Conservation (phyloP, 2,888 invertebrate species). For the Caenorhabditis wallacei region DNA sequence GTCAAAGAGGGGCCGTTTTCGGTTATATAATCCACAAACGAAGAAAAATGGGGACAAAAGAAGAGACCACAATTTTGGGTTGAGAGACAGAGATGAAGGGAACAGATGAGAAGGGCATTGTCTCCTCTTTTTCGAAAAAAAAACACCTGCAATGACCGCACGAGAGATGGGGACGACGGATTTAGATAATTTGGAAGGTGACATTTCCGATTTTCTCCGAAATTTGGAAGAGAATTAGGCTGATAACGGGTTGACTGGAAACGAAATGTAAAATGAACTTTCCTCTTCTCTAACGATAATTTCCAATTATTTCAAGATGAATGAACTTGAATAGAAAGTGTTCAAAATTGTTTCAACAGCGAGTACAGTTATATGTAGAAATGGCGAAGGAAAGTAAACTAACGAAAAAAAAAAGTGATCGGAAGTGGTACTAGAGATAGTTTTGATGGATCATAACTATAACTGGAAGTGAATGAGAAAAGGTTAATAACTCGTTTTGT, state of each 20-base stretch:
- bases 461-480: constrained; percentile 41
- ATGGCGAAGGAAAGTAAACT: constrained; percentile 1
- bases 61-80: constrained; percentile 32
- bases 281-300: neutral
- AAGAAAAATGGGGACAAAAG: constrained; percentile 50
- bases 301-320: neutral
- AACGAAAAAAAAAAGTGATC: neutral
- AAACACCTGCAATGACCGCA: constrained; percentile 49
- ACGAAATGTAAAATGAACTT: constrained; percentile 2
- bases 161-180: constrained; percentile 1
- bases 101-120: constrained; percentile 37
- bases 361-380: neutral
- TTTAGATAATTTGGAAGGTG: neutral
- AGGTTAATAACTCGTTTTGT: constrained; percentile 38
- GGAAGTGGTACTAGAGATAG: constrained; percentile 22
- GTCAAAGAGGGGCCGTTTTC: constrained; percentile 7
- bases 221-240: too few species aligned
- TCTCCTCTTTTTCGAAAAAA: constrained; percentile 19
- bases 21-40: constrained; percentile 56
- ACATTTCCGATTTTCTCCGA: too few species aligned
- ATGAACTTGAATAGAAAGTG: neutral
- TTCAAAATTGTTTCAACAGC: neutral
- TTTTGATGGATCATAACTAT: constrained; percentile 31
- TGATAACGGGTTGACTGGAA: neutral
- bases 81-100: constrained; percentile 19